Evolutionary conservation across 2,113 vertebrate species (phyloP), one percentile per base, ranked within the genome.

Genomic region (Calidris pygmaea): DNA sequence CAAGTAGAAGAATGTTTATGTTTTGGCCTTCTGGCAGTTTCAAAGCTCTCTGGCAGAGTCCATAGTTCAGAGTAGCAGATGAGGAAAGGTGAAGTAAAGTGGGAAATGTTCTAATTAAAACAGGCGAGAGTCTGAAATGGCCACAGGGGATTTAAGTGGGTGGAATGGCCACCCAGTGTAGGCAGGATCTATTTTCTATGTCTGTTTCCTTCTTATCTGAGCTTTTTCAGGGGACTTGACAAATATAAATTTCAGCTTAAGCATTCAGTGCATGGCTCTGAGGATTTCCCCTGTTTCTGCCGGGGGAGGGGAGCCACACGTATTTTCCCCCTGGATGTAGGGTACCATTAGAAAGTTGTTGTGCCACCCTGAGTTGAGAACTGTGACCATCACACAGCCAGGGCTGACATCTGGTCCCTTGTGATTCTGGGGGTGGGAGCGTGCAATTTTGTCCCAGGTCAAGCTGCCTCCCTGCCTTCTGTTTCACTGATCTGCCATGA

Each of bases 301-400:
- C 23, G 39, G 39, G 20, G 56, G 23, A 24, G 34, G 52, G 22
- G 3, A 85, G 2, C n/a, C 3, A 22, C 0, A 0, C n/a, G 16
- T 43, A 4, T 47, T 92, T 90, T 48, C 11, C 8, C 9, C 16
- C 22, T 24, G 14, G 9, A 12, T 56, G 12, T 0, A 41, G 7
- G 5, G 23, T 72, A 63, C 26, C 9, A 14, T 37, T 39, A 55
- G 56, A 26, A 59, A 81, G 29, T 39, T 50, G 22, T 41, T 2
- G 2, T 41, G 17, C 32, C 32, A 60, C 32, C 4, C 22, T 30
- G 23, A 89, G 66, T 32, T 1, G 9, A 60, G 39, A 81, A 68
- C 29, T 0, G 1, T 1, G 7, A 16, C 9, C 2, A 3, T 27
- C 16, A 41, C 23, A 21, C 48, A 85, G 15, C 8, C 3, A 5